Evolutionary conservation across 2,888 invertebrate species (phyloP), one percentile per base, ranked within the genome.

Genomic region (Rhaphigaster nebulosa): DNA sequence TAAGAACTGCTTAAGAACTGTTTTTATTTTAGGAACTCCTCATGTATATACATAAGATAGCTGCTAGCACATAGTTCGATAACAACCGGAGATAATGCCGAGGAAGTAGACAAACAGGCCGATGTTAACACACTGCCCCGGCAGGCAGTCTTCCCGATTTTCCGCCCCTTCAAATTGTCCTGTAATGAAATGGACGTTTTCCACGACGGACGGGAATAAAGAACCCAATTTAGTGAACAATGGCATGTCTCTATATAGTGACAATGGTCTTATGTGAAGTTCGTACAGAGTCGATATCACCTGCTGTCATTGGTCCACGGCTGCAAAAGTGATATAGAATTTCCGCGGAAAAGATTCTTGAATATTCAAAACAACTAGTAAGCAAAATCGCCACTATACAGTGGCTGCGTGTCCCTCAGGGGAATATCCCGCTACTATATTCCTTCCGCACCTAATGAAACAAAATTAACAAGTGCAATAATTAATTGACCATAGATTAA

Each of bases 181-280:
- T 38, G 70, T 76, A 76, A 76, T 76, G 70, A 76, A 76, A 76
- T 38, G 70, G 70, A 76, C 70, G 34, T 76, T 76, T 76, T 76
- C 70, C 70, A 38, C 70, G 20, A 76, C 70, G 13, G 4, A 20
- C 70, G 8, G 70, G 70, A 38, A 76, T 76, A 76, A 76, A 76
- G 70, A 38, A 76, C 18, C 70, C 70, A 76, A 76, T 76, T 76
- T 76, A 76, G 70, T 38, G 70, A 76, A 76, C 70, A 76, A 76
- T 20, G 38, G 20, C 23, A 76, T 23, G 70, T 8, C 70, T 38
- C 38, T 38, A 20, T 20, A 38, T 10, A 76, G 70, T 76, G 34
- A 76, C 70, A 38, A 76, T 38, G 23, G 70, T 76, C 70, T 76
- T 76, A 38, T 76, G 70, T 76, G 70, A 38, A 76, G 70, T 70